These are phyloP conservation scores for Coelinius sp. DNA, from an alignment of 2,888 invertebrate genomes.

Conservation along the genomic window DNA sequence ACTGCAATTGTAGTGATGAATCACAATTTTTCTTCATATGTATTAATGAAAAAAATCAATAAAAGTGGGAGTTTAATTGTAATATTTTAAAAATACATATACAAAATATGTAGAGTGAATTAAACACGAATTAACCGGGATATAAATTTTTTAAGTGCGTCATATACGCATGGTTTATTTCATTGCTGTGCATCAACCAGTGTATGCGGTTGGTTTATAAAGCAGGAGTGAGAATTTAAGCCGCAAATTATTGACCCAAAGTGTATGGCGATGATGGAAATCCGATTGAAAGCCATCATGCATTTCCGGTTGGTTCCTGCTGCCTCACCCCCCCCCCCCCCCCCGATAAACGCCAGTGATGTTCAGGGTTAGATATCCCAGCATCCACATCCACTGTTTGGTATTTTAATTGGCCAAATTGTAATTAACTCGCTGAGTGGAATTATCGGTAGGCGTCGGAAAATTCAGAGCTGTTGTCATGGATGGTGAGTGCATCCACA, in stretches of 20 bases:
- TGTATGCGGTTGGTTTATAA: slow-evolving; percentile 22
- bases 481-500: slow-evolving; percentile 11
- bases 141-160: slow-evolving; percentile 1
- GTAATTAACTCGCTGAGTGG: slow-evolving; percentile 57
- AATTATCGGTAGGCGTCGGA: slow-evolving; percentile 47
- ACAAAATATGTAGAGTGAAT: not conserved
- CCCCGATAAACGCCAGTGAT: not conserved
- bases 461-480: slow-evolving; percentile 22
- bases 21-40: too few relatives aligned
- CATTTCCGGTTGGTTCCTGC: slow-evolving; percentile 53
- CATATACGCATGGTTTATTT: not conserved
- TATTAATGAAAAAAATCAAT: too few relatives aligned
- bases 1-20: too few relatives aligned
- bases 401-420: slow-evolving; percentile 62
- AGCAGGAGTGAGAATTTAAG: slow-evolving; percentile 48
- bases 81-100: too few relatives aligned
- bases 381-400: slow-evolving; percentile 48
- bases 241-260: slow-evolving; percentile 28
- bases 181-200: slow-evolving; percentile 1
- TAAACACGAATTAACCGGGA: not conserved
- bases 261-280: slow-evolving; percentile 64
- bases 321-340: not conserved
- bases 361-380: slow-evolving; percentile 26
- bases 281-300: slow-evolving; percentile 60
- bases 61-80: not conserved